phyloP scores from a whole-genome alignment of 2,888 invertebrate genomes.

The Eledone cirrhosa region DNA sequence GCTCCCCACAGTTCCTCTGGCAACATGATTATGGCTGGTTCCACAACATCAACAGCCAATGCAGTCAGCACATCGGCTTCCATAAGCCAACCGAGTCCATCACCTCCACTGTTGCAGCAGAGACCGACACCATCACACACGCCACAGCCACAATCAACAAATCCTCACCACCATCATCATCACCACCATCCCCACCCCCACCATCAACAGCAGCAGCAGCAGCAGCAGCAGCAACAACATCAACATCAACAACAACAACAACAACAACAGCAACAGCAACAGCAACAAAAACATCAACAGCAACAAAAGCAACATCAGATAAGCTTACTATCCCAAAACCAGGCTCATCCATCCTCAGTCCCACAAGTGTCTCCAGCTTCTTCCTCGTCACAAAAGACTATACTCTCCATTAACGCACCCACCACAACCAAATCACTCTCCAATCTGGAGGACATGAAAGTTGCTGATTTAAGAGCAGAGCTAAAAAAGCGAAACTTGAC shows the following conservation, averaged over 20 bases:
- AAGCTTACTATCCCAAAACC: not conserved
- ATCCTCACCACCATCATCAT: conserved; percentile 38
- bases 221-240: conserved; percentile 37
- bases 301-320: not conserved
- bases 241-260: conserved; percentile 33
- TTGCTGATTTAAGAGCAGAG: conserved; percentile 91
- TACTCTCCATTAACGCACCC: not conserved
- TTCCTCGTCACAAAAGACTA: not conserved
- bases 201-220: conserved; percentile 37
- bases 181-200: conserved; percentile 37
- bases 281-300: conserved; percentile 1
- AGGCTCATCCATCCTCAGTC: not conserved
- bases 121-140: conserved; percentile 35
- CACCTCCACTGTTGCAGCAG: conserved; percentile 56
- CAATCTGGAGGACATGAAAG: conserved; percentile 94
- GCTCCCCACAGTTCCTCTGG: not conserved
- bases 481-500: conserved; percentile 91
- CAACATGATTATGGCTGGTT: conserved; percentile 14
- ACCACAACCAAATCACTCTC: conserved; percentile 49
- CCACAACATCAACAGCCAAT: conserved; percentile 34
- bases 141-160: conserved; percentile 43
- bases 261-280: conserved; percentile 32
- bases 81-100: conserved; percentile 35
- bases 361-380: conserved; percentile 30
- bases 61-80: conserved; percentile 10